Evolutionary conservation across 1,140 invertebrate species (phyloP).

Genomic region (Ectropis grisescens): DNA sequence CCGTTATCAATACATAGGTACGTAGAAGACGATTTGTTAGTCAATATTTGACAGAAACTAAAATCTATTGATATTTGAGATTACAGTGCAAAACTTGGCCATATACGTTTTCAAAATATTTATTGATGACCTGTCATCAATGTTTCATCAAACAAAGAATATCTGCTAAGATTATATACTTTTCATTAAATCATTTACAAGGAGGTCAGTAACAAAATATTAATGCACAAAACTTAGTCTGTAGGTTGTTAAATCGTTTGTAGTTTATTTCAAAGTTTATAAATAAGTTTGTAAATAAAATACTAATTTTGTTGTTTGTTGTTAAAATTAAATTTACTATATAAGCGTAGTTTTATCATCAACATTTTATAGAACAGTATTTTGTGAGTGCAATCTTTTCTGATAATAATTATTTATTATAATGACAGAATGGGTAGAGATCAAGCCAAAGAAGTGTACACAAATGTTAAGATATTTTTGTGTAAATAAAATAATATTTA

Average conservation of each 20-base stretch:
- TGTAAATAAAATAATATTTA: constrained; percentile 59
- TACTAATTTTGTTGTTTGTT: constrained; percentile 35
- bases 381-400: constrained; percentile 58
- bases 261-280: constrained; percentile 39
- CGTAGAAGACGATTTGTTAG: too few species aligned
- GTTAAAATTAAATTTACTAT: constrained; percentile 28
- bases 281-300: constrained; percentile 57
- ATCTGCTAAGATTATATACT: too few species aligned
- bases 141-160: too few species aligned
- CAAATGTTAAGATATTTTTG: constrained; percentile 32
- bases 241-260: constrained; percentile 37
- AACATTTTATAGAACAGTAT: constrained; percentile 39
- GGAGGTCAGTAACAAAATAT: constrained; percentile 9
- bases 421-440: constrained; percentile 52
- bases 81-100: too few species aligned
- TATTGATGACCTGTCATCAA: too few species aligned
- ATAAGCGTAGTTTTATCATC: constrained; percentile 23
- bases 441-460: constrained; percentile 59
- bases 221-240: constrained; percentile 6
- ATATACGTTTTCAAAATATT: too few species aligned
- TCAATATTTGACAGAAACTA: too few species aligned
- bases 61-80: too few species aligned
- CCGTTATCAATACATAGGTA: too few species aligned
- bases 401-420: constrained; percentile 21
- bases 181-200: too few species aligned